These are phyloP conservation scores for Phocides pigmalion DNA, from an alignment of 1,140 invertebrate genomes.

Conservation along the genomic window DNA sequence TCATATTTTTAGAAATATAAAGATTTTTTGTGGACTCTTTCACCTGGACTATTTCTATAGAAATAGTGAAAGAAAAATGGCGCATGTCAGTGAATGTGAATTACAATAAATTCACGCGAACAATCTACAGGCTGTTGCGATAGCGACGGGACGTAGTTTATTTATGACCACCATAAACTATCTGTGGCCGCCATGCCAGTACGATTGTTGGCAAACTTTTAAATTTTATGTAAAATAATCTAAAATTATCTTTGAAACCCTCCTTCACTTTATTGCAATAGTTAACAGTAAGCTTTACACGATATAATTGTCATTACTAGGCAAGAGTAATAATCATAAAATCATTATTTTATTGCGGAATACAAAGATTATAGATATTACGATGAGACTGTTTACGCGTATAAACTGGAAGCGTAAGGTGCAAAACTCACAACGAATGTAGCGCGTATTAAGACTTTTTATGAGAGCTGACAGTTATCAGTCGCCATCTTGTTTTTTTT, in stretches of 20 bases:
- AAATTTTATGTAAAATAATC: background rate
- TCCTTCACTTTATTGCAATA: no score
- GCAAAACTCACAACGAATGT: conserved; percentile 1
- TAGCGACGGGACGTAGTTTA: background rate
- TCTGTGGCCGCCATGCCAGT: no score
- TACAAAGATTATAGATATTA: conserved; percentile 7
- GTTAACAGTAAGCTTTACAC: no score
- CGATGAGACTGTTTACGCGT: background rate
- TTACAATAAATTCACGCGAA: conserved; percentile 10
- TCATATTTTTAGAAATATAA: no score
- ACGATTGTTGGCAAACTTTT: background rate
- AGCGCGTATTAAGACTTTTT: no score
- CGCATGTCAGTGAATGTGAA: background rate
- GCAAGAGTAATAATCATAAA: conserved; percentile 9
- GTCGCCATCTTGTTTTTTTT: no score
- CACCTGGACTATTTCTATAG: background rate
- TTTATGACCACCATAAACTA: conserved; percentile 12
- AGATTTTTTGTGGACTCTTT: background rate
- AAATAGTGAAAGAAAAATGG: conserved; percentile 9
- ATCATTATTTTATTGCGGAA: conserved; percentile 7
- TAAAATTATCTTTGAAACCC: no score
- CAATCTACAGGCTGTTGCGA: background rate
- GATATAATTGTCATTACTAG: conserved; percentile 3
- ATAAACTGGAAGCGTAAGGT: conserved; percentile 14
- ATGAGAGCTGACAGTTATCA: no score